phyloP scores from a whole-genome alignment of 1,140 invertebrate genomes.

The Dolichoris vasculosae region DNA sequence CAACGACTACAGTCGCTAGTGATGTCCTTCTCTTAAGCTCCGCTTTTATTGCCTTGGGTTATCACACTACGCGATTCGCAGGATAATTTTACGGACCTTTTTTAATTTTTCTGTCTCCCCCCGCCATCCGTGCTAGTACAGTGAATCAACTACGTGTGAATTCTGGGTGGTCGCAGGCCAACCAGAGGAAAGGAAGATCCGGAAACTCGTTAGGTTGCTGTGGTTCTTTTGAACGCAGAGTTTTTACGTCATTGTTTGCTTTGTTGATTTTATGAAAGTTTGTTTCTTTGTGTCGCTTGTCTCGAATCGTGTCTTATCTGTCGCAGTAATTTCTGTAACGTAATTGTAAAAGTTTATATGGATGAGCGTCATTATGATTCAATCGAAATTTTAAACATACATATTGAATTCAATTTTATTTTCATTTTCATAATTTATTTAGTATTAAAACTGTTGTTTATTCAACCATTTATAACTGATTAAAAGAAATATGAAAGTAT shows the following conservation, averaged over 20 bases:
- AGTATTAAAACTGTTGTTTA: not conserved
- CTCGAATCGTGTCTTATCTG: not conserved
- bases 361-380: not conserved
- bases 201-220: conserved; percentile 14
- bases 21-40: not conserved
- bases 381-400: not conserved
- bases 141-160: not conserved
- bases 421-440: not conserved
- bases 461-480: not conserved
- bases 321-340: not conserved
- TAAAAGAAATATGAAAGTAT: not conserved
- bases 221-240: not conserved
- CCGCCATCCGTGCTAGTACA: not conserved
- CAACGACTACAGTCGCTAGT: not conserved
- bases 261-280: not conserved
- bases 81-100: conserved; percentile 8
- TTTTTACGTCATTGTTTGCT: conserved; percentile 1
- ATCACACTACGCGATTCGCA: conserved; percentile 26
- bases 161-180: conserved; percentile 25
- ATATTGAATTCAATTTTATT: not conserved
- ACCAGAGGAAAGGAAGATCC: not conserved
- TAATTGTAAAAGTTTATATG: conserved; percentile 12
- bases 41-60: not conserved
- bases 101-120: not conserved
- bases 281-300: not conserved